Base-by-base conservation (phyloP, 2,888 invertebrate genomes). In the Dilophus febrilis region DNA sequence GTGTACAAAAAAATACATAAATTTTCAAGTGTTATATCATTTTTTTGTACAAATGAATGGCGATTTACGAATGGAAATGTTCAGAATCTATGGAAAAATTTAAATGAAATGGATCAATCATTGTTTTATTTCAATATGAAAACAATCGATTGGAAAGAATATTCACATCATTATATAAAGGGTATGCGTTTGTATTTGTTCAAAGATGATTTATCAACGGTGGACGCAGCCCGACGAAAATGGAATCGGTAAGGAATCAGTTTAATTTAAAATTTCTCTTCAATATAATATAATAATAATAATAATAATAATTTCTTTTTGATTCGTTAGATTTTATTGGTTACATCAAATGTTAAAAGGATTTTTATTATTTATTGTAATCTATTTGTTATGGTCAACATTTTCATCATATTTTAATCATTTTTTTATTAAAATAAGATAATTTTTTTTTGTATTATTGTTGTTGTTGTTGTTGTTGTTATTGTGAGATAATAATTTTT, bases 1-100 rank as follows among this genome's bases (percentile, higher is more conserved):
- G 69, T 78, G 35, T 84, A 84, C 57, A 69, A 66, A 46, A 82
- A 80, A 56, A 71, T 87, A 35, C 77, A 82, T 56, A 78, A 77
- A 56, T 77, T 85, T 45, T 67, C 77, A 2, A 68, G 71, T 4
- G 75, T 77, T 0, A 54, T 87, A n/a, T 64, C 72, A 1, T 82
- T 76, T 57, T 87, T 87, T 62, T 72, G 73, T 38, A 72, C 70
- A 12, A 64, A 71, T 19, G 71, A 79, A 44, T 84, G 85, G 69
- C 26, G 53, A 1, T 83, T 81, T 56, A 64, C 67, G 34, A 77
- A 77, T 46, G 59, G 65, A 38, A 72, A 78, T 50, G 70, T 74
- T 56, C 47, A 52, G 28, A 45, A 48, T 2, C 50, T 72, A 33
- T 67, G 65, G 64, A 46, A 52, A 1, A 55, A 56, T 19, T 47